phyloP scores from a whole-genome alignment of 2,888 invertebrate species.

The Idaea aversata region DNA sequence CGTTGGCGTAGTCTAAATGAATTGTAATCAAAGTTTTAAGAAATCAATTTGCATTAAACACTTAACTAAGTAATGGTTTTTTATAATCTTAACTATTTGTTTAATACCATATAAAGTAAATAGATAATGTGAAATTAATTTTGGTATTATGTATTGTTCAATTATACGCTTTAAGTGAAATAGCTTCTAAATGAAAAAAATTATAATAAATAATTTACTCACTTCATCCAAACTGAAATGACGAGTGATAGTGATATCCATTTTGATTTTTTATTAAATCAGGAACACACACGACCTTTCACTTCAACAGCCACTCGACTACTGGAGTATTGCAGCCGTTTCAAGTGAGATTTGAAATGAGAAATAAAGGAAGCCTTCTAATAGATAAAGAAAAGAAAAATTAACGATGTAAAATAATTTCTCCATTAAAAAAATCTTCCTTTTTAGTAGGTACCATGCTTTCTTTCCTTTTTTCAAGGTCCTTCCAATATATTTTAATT shows the following conservation, averaged over 20 bases:
- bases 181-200: neutral
- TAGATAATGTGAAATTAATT: no score
- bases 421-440: no score
- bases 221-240: constrained; percentile 77
- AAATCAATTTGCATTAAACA: no score
- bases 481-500: no score
- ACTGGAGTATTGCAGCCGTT: constrained; percentile 40
- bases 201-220: constrained; percentile 35
- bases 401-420: neutral
- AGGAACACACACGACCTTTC: constrained; percentile 32
- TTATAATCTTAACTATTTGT: no score
- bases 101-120: no score
- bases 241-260: constrained; percentile 74
- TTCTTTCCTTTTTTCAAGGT: no score
- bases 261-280: constrained; percentile 31
- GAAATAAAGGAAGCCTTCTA: neutral
- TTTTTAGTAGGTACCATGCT: no score
- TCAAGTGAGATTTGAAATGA: neutral
- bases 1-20: no score
- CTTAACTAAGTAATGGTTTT: no score
- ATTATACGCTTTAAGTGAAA: neutral
- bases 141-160: no score
- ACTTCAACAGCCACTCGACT: constrained; percentile 34
- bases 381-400: neutral
- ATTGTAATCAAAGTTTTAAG: no score